Conservation (phyloP, 2,113 vertebrate genomes). For the Laticauda laticaudata region DNA sequence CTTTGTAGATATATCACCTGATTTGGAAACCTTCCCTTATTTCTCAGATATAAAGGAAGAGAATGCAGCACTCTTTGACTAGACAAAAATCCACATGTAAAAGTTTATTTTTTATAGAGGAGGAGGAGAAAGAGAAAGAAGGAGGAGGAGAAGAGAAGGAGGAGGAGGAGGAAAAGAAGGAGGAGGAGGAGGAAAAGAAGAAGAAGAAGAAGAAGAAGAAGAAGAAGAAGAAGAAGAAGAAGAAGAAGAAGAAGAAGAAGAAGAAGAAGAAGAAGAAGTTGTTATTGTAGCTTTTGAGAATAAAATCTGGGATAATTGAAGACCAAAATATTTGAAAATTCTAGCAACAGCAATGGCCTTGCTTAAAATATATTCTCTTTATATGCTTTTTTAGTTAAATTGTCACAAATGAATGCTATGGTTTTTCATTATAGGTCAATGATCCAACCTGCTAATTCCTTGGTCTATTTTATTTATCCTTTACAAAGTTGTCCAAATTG, state of each 20-base stretch:
- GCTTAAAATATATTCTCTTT: neutral
- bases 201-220: neutral
- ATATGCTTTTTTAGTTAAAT: neutral
- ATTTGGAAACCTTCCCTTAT: neutral
- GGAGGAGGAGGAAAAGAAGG: no score
- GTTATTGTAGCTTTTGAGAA: neutral
- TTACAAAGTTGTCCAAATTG: constrained; percentile 48
- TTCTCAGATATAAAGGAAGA: neutral
- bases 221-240: neutral
- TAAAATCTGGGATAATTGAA: neutral
- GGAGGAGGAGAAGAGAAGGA: no score
- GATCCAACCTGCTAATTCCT: neutral
- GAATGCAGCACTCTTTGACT: neutral
- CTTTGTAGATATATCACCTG: neutral
- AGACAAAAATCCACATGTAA: neutral
- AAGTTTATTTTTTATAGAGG: neutral
- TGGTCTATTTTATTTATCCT: constrained; percentile 39
- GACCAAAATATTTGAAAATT: neutral
- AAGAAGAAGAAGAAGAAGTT: neutral
- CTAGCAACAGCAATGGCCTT: neutral
- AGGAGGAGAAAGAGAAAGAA: neutral
- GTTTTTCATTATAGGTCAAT: neutral
- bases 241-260: no score
- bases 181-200: no score
- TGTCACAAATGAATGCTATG: neutral